Percentiles rank a stretch among this genome's conserved stretches.
Conservation (phyloP, 2,797 vertebrate genomes). For the Pelochelys cantorii region DNA sequence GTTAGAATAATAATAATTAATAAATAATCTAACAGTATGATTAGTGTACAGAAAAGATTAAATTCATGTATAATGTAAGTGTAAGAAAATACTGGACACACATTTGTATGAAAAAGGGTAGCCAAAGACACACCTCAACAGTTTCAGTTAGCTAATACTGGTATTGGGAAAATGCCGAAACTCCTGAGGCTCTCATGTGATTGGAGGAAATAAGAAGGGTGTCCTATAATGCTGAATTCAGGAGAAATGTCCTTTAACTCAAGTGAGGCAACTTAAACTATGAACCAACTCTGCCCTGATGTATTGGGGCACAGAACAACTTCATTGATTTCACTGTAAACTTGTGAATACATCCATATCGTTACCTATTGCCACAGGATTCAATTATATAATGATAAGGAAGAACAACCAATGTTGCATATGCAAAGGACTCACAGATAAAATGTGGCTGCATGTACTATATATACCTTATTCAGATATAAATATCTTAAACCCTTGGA, state of each 20-base stretch:
- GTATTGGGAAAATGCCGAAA: neutral
- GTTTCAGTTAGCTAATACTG: neutral
- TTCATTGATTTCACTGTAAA: neutral
- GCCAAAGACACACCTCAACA: accelerated
- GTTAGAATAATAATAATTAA: neutral
- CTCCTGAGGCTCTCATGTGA: neutral
- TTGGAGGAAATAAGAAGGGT: accelerated
- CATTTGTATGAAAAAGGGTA: neutral
- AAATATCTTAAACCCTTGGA: too few species aligned
- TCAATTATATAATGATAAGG: neutral
- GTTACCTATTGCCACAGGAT: neutral
- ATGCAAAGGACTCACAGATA: neutral
- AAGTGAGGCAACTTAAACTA: neutral
- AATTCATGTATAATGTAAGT: neutral
- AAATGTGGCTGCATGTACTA: neutral
- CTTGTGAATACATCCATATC: accelerated
- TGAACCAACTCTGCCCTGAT: neutral
- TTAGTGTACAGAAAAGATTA: neutral
- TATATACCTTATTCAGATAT: neutral
- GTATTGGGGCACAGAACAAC: neutral
- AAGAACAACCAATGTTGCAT: neutral
- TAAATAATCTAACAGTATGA: neutral
- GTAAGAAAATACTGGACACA: neutral
- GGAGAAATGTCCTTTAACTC: neutral
- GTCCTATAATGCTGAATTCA: neutral